These are phyloP conservation scores for Rhinella marina DNA, from an alignment of 2,797 vertebrate genomes.

Conservation along the genomic window DNA sequence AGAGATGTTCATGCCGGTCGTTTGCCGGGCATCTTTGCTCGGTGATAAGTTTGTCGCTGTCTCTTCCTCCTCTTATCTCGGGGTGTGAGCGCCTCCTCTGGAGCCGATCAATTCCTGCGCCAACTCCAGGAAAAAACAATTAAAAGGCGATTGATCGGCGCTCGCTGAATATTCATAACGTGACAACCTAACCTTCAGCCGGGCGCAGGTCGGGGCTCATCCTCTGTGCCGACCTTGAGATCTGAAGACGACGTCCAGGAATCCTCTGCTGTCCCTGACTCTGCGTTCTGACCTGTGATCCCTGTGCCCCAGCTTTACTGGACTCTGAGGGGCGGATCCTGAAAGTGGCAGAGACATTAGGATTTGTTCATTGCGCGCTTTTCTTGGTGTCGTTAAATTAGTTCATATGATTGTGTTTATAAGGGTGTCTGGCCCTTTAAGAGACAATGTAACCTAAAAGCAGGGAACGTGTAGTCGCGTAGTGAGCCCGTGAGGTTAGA, in stretches of 20 bases:
- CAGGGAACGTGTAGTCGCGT: too few relatives aligned
- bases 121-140: constrained; percentile 98
- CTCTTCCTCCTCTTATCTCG: constrained; percentile 67
- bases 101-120: constrained; percentile 94
- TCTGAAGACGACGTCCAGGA: not conserved
- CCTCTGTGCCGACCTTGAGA: constrained; percentile 67
- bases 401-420: too few relatives aligned
- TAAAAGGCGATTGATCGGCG: constrained; percentile 95
- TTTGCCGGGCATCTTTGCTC: not conserved
- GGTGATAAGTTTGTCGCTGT: constrained; percentile 47
- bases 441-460: too few relatives aligned
- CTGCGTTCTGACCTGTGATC: too few relatives aligned
- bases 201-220: constrained; percentile 76
- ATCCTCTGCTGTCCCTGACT: too few relatives aligned
- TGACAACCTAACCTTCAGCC: constrained; percentile 98
- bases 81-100: constrained; percentile 80
- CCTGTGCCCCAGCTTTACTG: not conserved
- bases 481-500: too few relatives aligned
- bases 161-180: constrained; percentile 98
- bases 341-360: too few relatives aligned
- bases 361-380: too few relatives aligned
- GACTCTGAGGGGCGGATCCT: too few relatives aligned
- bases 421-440: too few relatives aligned
- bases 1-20: too few relatives aligned
- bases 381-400: too few relatives aligned